Conservation (phyloP, 2,888 invertebrate species). For the Dicyrtoma fusca region DNA sequence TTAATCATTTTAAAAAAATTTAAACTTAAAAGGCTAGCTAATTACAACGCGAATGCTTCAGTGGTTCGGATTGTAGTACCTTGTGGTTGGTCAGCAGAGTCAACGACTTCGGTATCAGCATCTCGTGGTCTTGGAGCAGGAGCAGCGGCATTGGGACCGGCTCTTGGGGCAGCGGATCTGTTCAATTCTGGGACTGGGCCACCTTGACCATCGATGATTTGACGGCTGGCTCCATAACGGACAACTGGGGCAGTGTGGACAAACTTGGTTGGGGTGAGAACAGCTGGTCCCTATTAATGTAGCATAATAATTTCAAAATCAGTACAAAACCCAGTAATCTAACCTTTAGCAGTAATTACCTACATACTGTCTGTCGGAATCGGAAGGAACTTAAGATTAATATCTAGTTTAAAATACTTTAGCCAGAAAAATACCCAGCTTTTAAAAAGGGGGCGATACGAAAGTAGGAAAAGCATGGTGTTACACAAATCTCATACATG, state of each 20-base stretch:
- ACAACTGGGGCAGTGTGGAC: conserved; percentile 54
- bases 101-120: conserved; percentile 45
- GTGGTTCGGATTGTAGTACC: conserved; percentile 7
- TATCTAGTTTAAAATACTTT: too few relatives aligned
- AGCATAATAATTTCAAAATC: not conserved
- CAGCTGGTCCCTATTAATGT: conserved; percentile 60
- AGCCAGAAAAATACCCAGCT: too few relatives aligned
- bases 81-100: conserved; percentile 36
- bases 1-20: not conserved
- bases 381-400: too few relatives aligned
- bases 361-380: not conserved
- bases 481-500: too few relatives aligned
- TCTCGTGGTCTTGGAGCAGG: conserved; percentile 47
- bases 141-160: conserved; percentile 40
- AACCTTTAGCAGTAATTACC: not conserved
- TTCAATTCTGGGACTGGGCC: conserved; percentile 52
- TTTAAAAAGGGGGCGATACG: not conserved
- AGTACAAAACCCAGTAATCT: not conserved
- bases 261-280: conserved; percentile 59
- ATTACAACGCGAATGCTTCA: too few relatives aligned
- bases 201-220: conserved; percentile 53
- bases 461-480: too few relatives aligned
- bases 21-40: not conserved
- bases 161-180: conserved; percentile 49
- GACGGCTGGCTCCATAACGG: conserved; percentile 54